Evolutionary conservation across 2,113 vertebrate species (phyloP).

Genomic region (Mastomys coucha): DNA sequence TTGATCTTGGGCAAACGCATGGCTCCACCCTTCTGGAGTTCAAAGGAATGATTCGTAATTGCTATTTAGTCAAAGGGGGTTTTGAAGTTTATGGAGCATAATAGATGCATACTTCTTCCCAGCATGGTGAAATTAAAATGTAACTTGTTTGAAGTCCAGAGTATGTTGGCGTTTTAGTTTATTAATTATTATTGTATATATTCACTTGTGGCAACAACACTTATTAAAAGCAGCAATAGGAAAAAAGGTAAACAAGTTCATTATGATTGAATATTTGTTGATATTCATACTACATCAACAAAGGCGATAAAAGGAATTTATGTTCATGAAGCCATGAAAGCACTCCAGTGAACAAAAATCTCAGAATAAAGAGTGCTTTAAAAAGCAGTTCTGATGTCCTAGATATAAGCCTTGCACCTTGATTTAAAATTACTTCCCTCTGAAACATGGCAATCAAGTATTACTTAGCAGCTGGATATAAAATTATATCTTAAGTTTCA

Average conservation of each 20-base stretch:
- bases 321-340: background rate
- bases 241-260: background rate
- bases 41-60: slow-evolving; percentile 73
- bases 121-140: slow-evolving; percentile 44
- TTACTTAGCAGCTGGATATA: slow-evolving; percentile 34
- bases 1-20: slow-evolving; percentile 53
- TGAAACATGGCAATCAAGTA: background rate
- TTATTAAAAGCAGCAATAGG: slow-evolving; percentile 37
- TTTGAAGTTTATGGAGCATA: slow-evolving; percentile 75
- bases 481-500: slow-evolving; percentile 57
- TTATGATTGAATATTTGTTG: slow-evolving; percentile 26
- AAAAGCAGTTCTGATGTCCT: background rate
- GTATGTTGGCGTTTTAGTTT: slow-evolving; percentile 56
- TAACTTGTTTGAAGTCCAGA: slow-evolving; percentile 63
- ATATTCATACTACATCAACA: slow-evolving; percentile 12
- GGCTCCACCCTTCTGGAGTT: slow-evolving; percentile 49
- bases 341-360: background rate
- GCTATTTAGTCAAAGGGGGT: slow-evolving; percentile 49
- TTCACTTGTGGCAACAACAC: slow-evolving; percentile 38
- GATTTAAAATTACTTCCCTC: background rate
- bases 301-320: background rate
- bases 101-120: slow-evolving; percentile 19
- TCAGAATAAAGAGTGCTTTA: background rate
- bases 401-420: background rate
- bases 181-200: slow-evolving; percentile 36